These are phyloP conservation scores for Astreopora myriophthalma DNA, from an alignment of 64 coral and sea anemone species.

Conservation along the genomic window DNA sequence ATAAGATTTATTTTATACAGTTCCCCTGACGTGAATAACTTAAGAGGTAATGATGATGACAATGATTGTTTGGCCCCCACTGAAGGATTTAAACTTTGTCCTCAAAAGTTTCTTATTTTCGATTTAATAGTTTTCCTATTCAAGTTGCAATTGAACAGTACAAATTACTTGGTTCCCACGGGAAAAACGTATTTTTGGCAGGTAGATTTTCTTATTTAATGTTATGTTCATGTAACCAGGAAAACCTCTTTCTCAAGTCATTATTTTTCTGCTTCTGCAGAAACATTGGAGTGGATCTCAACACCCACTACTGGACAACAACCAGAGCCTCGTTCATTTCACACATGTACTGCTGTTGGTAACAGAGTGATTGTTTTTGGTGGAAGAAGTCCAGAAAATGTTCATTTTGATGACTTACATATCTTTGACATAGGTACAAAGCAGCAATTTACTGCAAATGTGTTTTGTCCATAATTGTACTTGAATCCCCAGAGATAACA, in stretches of 20 bases:
- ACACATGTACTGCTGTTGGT: constrained; percentile 68
- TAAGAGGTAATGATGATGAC: too few species aligned
- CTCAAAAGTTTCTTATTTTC: too few species aligned
- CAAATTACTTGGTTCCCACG: too few species aligned
- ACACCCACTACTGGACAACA: constrained; percentile 52
- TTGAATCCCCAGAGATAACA: too few species aligned
- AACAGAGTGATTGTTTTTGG: constrained; percentile 76
- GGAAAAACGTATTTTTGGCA: neutral
- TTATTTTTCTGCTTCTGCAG: neutral
- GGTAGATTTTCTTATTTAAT: neutral
- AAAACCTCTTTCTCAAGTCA: too few species aligned
- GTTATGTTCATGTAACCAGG: neutral
- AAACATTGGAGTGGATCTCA: constrained; percentile 74
- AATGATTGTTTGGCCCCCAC: too few species aligned
- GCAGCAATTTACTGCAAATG: neutral
- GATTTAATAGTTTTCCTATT: too few species aligned
- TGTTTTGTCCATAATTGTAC: too few species aligned
- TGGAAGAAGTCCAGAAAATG: constrained; percentile 71
- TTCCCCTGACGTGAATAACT: too few species aligned
- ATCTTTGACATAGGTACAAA: constrained; percentile 78
- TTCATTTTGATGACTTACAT: constrained; percentile 86
- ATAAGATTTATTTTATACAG: too few species aligned
- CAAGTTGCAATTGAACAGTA: too few species aligned
- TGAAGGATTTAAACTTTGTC: too few species aligned
- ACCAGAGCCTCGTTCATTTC: constrained; percentile 85